A percentile compares a stretch with the other conserved stretches of the same genome.
Conservation (phyloP, 2,888 invertebrate genomes). For the Rhagonycha lutea region DNA sequence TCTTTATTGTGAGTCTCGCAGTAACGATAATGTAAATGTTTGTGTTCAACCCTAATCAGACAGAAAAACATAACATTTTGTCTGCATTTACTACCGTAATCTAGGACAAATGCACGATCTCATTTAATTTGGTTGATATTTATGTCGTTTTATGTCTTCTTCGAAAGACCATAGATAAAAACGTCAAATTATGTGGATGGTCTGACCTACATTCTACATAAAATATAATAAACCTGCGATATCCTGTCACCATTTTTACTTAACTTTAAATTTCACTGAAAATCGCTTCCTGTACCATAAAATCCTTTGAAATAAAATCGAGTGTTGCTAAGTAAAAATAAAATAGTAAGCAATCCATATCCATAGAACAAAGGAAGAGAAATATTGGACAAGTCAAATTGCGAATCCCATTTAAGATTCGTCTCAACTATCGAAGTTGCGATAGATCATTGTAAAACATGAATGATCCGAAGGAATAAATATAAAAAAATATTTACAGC, state of each 20-base stretch:
- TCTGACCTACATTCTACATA: conserved; percentile 22
- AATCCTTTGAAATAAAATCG: conserved; percentile 26
- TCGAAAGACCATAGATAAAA: neutral
- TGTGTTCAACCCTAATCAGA: conserved; percentile 3
- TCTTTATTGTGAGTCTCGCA: neutral
- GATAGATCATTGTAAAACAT: conserved; percentile 6
- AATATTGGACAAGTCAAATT: conserved; percentile 14
- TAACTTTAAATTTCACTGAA: conserved; percentile 29
- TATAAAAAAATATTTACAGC: conserved; percentile 20
- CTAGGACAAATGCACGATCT: neutral
- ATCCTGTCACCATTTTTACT: conserved; percentile 18
- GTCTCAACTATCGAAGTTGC: conserved; percentile 11
- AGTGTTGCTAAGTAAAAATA: conserved; percentile 15
- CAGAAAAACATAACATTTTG: neutral
- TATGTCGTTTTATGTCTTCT: neutral
- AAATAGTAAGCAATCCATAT: conserved; percentile 22
- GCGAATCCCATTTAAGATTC: conserved; percentile 4
- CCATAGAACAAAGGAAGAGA: neutral
- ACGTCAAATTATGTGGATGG: conserved; percentile 12
- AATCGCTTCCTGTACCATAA: conserved; percentile 24
- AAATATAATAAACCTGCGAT: conserved; percentile 22
- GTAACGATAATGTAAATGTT: conserved; percentile 1
- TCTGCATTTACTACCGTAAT: neutral
- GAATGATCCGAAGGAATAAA: conserved; percentile 1
- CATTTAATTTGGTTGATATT: conserved; percentile 1